Evolutionary conservation across 2,113 vertebrate genomes (phyloP).

Genomic region (Ciconia stormi): DNA sequence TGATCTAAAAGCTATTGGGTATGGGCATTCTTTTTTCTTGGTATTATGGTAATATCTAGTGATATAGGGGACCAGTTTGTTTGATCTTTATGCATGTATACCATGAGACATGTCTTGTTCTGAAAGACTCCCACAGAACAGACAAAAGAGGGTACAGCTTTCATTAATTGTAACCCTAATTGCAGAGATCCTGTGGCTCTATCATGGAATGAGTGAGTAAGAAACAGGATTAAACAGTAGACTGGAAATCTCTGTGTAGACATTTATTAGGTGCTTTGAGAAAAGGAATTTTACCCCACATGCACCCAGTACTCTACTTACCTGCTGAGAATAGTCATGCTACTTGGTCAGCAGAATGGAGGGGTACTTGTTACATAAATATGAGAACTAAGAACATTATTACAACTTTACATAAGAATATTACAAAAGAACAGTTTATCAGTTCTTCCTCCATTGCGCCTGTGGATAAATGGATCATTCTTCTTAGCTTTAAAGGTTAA

Average conservation of each 20-base stretch:
- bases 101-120: not conserved
- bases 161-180: not conserved
- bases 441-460: not conserved
- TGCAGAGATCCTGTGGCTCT: not conserved
- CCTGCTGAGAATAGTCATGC: not conserved
- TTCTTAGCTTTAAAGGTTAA: not conserved
- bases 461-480: not conserved
- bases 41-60: not conserved
- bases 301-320: not conserved
- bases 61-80: not conserved
- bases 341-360: not conserved
- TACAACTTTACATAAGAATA: not conserved
- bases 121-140: not conserved
- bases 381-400: not conserved
- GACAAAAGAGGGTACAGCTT: not conserved
- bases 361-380: not conserved
- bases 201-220: not conserved
- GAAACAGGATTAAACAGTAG: not conserved
- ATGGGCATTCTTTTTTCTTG: not conserved
- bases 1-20: not conserved
- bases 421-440: not conserved
- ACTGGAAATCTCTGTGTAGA: not conserved
- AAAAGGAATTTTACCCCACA: not conserved
- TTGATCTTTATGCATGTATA: not conserved
- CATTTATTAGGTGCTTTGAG: not conserved